phyloP scores from a whole-genome alignment of 1,140 invertebrate genomes.

The Drosophila rufa region DNA sequence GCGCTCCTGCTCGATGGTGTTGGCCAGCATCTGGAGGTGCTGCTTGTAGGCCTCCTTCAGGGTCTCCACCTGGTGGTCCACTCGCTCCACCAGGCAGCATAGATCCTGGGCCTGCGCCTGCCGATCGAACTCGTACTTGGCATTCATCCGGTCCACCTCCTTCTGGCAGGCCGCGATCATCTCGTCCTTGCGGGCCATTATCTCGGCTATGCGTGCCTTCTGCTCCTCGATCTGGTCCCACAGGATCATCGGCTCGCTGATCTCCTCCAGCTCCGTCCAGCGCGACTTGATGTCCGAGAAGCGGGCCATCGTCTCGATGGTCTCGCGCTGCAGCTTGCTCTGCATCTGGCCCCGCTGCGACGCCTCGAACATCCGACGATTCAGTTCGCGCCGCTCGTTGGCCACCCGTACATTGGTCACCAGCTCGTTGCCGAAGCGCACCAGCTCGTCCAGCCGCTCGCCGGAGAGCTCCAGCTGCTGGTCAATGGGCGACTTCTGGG shows the following conservation, averaged over 20 bases:
- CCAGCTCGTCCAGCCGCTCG: conserved; percentile 80
- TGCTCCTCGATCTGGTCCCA: conserved; percentile 90
- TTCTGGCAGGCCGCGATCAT: conserved; percentile 91
- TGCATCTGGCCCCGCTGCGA: conserved; percentile 78
- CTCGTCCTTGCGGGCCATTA: conserved; percentile 91
- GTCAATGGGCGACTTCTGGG: conserved; percentile 68
- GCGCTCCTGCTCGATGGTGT: conserved; percentile 88
- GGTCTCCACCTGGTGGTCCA: conserved; percentile 92
- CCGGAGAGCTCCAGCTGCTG: conserved; percentile 71
- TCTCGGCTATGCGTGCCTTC: conserved; percentile 89
- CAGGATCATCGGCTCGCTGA: conserved; percentile 92
- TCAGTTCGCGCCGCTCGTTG: conserved; percentile 89
- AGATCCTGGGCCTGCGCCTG: conserved; percentile 88
- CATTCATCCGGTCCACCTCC: conserved; percentile 90
- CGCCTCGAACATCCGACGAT: conserved; percentile 86
- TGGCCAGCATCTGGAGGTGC: conserved; percentile 90
- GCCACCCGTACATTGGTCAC: conserved; percentile 91
- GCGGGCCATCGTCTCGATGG: conserved; percentile 83
- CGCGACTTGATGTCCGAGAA: conserved; percentile 90
- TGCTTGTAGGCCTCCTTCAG: conserved; percentile 90
- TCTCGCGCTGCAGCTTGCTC: conserved; percentile 57
- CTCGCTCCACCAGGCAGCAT: conserved; percentile 88
- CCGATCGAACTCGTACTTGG: conserved; percentile 88
- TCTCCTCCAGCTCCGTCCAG: conserved; percentile 90
- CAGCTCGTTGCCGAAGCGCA: conserved; percentile 89